phyloP scores from a whole-genome alignment of 2,797 vertebrate species.

The Aldrovandia affinis region DNA sequence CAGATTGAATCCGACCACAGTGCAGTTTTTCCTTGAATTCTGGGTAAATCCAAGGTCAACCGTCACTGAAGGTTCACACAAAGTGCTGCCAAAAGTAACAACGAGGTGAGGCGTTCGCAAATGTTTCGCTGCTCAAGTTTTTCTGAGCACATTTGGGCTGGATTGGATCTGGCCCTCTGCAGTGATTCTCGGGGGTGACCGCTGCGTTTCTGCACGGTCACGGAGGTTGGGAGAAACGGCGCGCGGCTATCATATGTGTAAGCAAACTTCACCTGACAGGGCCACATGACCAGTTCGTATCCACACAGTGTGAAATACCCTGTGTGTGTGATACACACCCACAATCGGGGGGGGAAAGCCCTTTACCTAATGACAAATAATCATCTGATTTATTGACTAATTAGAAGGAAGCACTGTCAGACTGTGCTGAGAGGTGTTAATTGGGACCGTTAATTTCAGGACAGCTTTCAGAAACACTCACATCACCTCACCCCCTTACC shows the following conservation, averaged over 20 bases:
- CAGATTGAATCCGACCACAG: background rate
- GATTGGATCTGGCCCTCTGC: background rate
- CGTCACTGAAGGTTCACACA: background rate
- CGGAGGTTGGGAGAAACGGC: background rate
- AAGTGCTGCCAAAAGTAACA: background rate
- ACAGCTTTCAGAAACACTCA: background rate
- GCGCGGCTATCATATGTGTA: no score
- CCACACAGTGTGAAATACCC: background rate
- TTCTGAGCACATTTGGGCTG: background rate
- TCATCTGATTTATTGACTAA: conserved; percentile 25
- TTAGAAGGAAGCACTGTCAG: background rate
- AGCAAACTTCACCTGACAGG: no score
- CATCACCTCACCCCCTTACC: background rate
- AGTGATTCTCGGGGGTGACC: background rate
- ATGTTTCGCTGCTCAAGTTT: background rate
- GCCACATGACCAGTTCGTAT: background rate
- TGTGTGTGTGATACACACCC: background rate
- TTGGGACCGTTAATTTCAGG: conserved; percentile 19
- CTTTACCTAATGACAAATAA: background rate
- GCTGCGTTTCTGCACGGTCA: background rate
- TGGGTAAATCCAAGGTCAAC: background rate
- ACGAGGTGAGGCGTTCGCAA: background rate
- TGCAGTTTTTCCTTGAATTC: background rate
- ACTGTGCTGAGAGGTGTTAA: conserved; percentile 3
- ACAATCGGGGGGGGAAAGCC: background rate